Conservation (phyloP, 2,888 invertebrate genomes). For the Byasa hedistus region DNA sequence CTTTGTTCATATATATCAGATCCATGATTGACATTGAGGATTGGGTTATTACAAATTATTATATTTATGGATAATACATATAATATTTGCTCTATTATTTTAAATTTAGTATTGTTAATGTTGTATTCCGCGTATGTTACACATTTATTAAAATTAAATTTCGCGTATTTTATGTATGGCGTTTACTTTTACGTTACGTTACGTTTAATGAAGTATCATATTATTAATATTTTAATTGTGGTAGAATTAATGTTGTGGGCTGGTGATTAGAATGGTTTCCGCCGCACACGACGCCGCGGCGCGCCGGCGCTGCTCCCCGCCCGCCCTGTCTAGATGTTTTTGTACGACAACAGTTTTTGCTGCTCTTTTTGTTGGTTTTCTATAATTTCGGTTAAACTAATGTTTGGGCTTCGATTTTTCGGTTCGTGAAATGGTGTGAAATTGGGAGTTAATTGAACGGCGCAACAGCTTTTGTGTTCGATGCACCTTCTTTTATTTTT, state of each 20-base stretch:
- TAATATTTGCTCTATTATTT: no score
- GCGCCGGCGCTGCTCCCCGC: slow-evolving; percentile 16
- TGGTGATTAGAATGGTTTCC: slow-evolving; percentile 21
- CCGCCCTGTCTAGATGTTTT: slow-evolving; percentile 50
- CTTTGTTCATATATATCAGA: not conserved
- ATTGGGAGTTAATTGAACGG: slow-evolving; percentile 76
- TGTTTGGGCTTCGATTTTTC: slow-evolving; percentile 79
- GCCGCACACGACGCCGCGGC: slow-evolving; percentile 46
- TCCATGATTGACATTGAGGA: not conserved
- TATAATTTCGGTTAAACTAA: slow-evolving; percentile 78
- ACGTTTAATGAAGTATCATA: no score
- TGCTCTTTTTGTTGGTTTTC: slow-evolving; percentile 70
- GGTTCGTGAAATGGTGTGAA: slow-evolving; percentile 80
- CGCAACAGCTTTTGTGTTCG: slow-evolving; percentile 74
- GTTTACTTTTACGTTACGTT: no score
- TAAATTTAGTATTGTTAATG: no score
- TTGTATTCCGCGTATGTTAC: no score
- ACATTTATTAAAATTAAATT: no score
- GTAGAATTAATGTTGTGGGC: no score
- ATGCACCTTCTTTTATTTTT: slow-evolving; percentile 58
- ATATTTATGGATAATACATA: no score
- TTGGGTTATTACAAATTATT: no score
- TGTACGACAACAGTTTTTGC: slow-evolving; percentile 55
- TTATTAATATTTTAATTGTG: no score
- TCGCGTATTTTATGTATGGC: no score